These are phyloP conservation scores for Celastrina argiolus DNA, from an alignment of 2,888 invertebrate species.

Conservation along the genomic window DNA sequence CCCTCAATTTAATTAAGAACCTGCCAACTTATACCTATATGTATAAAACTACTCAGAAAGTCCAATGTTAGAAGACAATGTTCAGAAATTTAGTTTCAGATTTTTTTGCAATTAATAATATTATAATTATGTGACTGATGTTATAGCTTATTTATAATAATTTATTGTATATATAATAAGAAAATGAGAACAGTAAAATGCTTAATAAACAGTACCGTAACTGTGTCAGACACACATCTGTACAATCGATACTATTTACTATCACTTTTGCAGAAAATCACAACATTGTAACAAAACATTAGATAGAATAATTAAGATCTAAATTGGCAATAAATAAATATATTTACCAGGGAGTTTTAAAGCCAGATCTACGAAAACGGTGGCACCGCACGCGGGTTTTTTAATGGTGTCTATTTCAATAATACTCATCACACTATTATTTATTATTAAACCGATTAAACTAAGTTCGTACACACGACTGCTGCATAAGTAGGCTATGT, in stretches of 20 bases:
- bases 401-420: slow-evolving; percentile 37
- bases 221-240: not conserved
- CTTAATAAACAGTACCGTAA: not conserved
- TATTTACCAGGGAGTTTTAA: slow-evolving; percentile 38
- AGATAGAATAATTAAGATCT: not conserved
- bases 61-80: no score
- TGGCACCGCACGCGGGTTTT: slow-evolving; percentile 29
- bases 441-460: not conserved
- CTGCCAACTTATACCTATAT: no score
- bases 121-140: no score
- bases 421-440: not conserved
- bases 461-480: not conserved
- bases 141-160: no score
- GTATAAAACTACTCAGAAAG: no score
- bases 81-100: no score
- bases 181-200: no score
- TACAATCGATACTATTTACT: not conserved
- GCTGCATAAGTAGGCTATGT: not conserved
- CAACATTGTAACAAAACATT: not conserved
- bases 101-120: no score
- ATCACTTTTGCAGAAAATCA: not conserved
- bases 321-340: slow-evolving; percentile 27
- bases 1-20: no score
- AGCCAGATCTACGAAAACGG: slow-evolving; percentile 43
- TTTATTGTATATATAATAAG: no score